Percentiles rank a stretch among this genome's conserved stretches.
phyloP scores from a whole-genome alignment of 2,888 invertebrate genomes.

The Carcina quercana region DNA sequence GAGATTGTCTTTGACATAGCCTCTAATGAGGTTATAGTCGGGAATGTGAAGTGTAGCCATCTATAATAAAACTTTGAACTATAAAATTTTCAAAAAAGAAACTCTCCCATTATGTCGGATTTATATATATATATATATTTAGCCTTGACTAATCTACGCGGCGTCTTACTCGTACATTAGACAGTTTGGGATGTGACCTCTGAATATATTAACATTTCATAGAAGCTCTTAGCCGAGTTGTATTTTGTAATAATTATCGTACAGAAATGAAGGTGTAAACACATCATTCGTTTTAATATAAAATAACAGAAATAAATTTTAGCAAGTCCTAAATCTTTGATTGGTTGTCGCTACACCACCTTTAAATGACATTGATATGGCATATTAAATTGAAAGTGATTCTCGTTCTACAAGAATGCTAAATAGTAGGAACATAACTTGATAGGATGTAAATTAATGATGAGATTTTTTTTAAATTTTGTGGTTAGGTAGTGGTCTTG shows the following conservation, averaged over 20 bases:
- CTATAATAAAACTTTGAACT: too few relatives aligned
- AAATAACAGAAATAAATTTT: background rate
- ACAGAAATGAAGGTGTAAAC: background rate
- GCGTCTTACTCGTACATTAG: background rate
- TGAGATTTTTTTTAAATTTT: too few relatives aligned
- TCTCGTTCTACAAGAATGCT: slow-evolving; percentile 2
- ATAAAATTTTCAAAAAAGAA: too few relatives aligned
- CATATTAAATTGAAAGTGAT: slow-evolving; percentile 6
- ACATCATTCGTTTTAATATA: background rate
- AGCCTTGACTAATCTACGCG: slow-evolving; percentile 4
- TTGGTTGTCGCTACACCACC: slow-evolving; percentile 1
- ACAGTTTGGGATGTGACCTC: slow-evolving; percentile 7
- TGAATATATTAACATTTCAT: slow-evolving; percentile 12
- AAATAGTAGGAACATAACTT: background rate
- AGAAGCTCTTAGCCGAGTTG: background rate
- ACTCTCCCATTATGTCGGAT: too few relatives aligned
- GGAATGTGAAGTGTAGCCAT: too few relatives aligned
- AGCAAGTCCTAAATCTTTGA: background rate
- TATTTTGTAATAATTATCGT: slow-evolving; percentile 4
- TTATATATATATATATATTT: too few relatives aligned
- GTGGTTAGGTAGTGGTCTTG: too few relatives aligned
- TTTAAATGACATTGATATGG: slow-evolving; percentile 12
- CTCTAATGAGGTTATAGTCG: too few relatives aligned
- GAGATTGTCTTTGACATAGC: too few relatives aligned
- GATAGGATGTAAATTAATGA: too few relatives aligned